Evolutionary conservation across 2,113 vertebrate genomes (phyloP).

Genomic region (Motacilla tschutschensis): DNA sequence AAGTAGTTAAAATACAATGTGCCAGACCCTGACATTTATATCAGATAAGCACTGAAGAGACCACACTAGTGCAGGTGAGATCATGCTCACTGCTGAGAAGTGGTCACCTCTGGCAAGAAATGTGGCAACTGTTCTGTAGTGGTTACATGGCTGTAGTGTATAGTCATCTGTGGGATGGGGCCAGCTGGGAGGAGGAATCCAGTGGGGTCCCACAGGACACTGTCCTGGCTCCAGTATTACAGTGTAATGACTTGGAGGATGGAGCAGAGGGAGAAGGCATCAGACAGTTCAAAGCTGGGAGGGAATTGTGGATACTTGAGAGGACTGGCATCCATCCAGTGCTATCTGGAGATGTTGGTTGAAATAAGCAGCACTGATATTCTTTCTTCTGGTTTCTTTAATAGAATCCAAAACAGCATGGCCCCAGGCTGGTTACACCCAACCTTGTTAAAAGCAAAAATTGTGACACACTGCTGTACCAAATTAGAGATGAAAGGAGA

Average conservation of each 20-base stretch:
- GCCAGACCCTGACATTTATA: background rate
- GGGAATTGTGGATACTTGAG: background rate
- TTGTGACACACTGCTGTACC: background rate
- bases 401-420: background rate
- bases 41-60: background rate
- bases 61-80: slow-evolving; percentile 8
- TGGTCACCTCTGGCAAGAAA: slow-evolving; percentile 16
- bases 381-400: slow-evolving; percentile 41
- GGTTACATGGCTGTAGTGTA: background rate
- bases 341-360: slow-evolving; percentile 38
- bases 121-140: background rate
- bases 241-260: slow-evolving; percentile 9
- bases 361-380: slow-evolving; percentile 24
- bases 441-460: slow-evolving; percentile 13
- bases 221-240: background rate
- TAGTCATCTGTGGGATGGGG: slow-evolving; percentile 15
- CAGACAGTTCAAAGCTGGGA: slow-evolving; percentile 37
- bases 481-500: slow-evolving; percentile 8
- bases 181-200: slow-evolving; percentile 33
- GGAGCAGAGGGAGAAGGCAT: background rate
- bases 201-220: slow-evolving; percentile 8
- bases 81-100: slow-evolving; percentile 2
- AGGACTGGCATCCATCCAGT: slow-evolving; percentile 33
- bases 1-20: background rate
- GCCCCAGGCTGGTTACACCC: slow-evolving; percentile 36